Base-by-base conservation (phyloP, 2,888 invertebrate species). In the Atrina japonica region DNA sequence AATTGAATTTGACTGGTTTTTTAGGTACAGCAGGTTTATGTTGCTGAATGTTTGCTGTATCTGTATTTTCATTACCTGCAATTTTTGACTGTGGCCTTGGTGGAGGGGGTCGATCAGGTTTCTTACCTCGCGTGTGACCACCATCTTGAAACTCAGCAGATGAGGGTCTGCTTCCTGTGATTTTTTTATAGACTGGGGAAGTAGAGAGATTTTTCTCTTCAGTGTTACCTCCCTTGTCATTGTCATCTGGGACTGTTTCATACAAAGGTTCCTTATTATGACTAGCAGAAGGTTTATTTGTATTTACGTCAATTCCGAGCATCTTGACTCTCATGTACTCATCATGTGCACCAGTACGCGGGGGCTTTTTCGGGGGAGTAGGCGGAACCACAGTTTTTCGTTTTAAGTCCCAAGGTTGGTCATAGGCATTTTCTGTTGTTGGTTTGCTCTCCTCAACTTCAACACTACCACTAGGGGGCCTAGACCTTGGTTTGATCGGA, bases 261-360 rank as follows among this genome's bases (percentile, higher is more conserved):
- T 66, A 69, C 14, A 52, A 23, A 29, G 52, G 50, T 25, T 18
- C 21, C 6, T 21, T 25, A 52, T 11, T 25, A 11, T 21, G 14
- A 25, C 9, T 1, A 52, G 21, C 5, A 25, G 52, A 11, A 23
- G 18, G 23, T 23, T 35, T 35, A 11, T 35, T 35, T 11, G 35
- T 11, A 35, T 35, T 35, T 35, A 11, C 35, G 11, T 11, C 14
- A 21, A 40, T 23, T 23, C 56, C 30, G 30, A 47, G 23, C 30
- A 49, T 29, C 73, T 83, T 85, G 5, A 75, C 71, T 75, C 78
- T 74, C 3, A 85, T 61, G 60, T 86, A 86, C 41, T 83, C 78
- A 78, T 86, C 86, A 68, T 87, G 87, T 43, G 83, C 85, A 70
- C 82, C 81, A 3, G 86, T 87, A 41, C 87, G 64, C 23, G 82